phyloP scores from a whole-genome alignment of 1,140 invertebrate genomes.

The Harpegnathos saltator region DNA sequence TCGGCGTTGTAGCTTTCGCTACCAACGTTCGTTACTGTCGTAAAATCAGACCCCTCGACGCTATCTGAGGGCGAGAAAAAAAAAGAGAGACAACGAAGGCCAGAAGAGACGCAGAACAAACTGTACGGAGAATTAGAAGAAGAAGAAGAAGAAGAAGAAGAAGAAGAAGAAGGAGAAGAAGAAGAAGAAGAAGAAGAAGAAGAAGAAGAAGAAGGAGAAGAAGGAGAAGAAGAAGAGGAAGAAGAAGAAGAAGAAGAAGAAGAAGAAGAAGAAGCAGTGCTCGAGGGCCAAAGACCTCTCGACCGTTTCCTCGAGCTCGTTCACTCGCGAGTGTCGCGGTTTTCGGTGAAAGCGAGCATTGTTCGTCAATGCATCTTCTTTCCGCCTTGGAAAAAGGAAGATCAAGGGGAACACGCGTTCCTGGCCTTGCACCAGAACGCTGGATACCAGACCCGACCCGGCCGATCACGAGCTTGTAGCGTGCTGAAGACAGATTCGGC shows the following conservation, averaged over 20 bases:
- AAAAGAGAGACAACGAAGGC: not conserved
- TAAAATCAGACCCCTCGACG: not conserved
- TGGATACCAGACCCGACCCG: not conserved
- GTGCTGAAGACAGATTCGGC: constrained; percentile 12
- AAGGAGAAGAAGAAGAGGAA: constrained; percentile 5
- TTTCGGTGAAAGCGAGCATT: constrained; percentile 72
- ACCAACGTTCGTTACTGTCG: not conserved
- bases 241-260: too few species aligned
- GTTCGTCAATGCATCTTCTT: constrained; percentile 45
- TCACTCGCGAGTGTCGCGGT: constrained; percentile 42
- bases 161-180: not conserved
- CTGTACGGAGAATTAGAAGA: not conserved
- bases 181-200: not conserved
- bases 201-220: too few species aligned
- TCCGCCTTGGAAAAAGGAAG: constrained; percentile 11
- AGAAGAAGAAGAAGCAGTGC: constrained; percentile 6
- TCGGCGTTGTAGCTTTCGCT: not conserved
- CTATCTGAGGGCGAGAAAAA: not conserved
- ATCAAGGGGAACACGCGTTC: not conserved
- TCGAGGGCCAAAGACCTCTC: constrained; percentile 69
- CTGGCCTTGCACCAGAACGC: constrained; percentile 27
- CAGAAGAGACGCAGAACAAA: constrained; percentile 8
- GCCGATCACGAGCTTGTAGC: not conserved
- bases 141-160: not conserved
- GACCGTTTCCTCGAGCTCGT: not conserved